Percentiles rank a stretch among this genome's conserved stretches.
Conservation (phyloP, 2,797 vertebrate species). For the Graptemys geographica region DNA sequence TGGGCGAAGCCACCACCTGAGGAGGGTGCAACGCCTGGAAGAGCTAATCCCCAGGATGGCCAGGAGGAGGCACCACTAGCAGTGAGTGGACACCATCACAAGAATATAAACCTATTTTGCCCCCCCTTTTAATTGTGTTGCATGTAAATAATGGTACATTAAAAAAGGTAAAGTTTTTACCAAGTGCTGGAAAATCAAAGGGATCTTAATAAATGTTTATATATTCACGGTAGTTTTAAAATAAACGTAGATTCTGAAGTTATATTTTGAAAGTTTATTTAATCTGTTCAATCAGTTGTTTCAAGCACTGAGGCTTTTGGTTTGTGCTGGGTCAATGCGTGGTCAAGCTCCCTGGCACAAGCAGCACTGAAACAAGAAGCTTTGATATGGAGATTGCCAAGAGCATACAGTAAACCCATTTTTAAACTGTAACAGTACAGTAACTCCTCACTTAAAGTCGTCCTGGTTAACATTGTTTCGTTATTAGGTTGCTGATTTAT, state of each 20-base stretch:
- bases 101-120: neutral
- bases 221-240: neutral
- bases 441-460: no score
- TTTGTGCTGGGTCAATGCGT: neutral
- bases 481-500: no score
- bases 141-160: neutral
- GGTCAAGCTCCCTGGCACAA: neutral
- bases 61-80: no score
- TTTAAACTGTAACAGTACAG: neutral
- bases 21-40: no score
- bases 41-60: no score
- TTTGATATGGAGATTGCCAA: neutral
- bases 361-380: neutral
- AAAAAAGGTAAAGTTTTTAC: neutral
- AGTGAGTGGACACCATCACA: no score
- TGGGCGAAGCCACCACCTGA: no score
- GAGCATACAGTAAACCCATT: slow-evolving; percentile 11
- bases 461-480: no score
- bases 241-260: neutral
- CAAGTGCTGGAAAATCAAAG: neutral
- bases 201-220: neutral
- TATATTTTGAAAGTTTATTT: slow-evolving; percentile 20
- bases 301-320: neutral
- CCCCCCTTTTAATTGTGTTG: neutral
- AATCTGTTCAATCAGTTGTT: neutral